Evolutionary conservation across 2,113 vertebrate species (phyloP).

Genomic region (Melanotaenia duboulayi): DNA sequence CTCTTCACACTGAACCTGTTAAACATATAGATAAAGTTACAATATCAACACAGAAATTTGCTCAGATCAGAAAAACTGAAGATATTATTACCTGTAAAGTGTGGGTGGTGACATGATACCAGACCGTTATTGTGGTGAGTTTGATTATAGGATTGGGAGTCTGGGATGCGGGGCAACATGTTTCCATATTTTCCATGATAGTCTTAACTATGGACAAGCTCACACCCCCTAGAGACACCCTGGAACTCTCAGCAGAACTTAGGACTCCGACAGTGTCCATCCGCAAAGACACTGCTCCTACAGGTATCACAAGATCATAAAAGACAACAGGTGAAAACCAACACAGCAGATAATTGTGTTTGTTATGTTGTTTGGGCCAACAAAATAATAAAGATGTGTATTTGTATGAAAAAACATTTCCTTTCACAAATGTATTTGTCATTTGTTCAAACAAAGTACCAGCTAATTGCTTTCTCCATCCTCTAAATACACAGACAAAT

Average conservation of each 20-base stretch:
- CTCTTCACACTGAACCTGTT: conserved; percentile 88
- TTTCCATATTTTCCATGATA: conserved; percentile 91
- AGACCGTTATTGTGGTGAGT: conserved; percentile 84
- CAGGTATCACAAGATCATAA: conserved; percentile 3
- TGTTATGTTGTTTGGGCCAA: neutral
- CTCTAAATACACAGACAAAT: too few species aligned
- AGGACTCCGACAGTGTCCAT: conserved; percentile 86
- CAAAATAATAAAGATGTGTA: too few species aligned
- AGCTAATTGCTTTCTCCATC: too few species aligned
- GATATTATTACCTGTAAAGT: conserved; percentile 88
- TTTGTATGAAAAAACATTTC: too few species aligned
- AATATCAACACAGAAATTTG: neutral
- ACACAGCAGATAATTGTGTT: neutral
- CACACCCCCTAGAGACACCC: conserved; percentile 85
- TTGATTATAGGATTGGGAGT: conserved; percentile 83
- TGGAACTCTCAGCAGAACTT: conserved; percentile 88
- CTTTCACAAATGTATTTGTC: too few species aligned
- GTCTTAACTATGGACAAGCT: conserved; percentile 88
- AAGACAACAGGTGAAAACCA: neutral
- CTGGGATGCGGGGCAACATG: conserved; percentile 87
- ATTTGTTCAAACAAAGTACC: too few species aligned
- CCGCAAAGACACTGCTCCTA: conserved; percentile 90
- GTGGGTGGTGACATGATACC: conserved; percentile 87
- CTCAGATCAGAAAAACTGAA: neutral
- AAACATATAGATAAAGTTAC: neutral